A percentile compares a stretch with the other conserved stretches of the same genome.
These are phyloP conservation scores for Odontamblyopus rebecca DNA, from an alignment of 2,797 vertebrate species.

Conservation along the genomic window DNA sequence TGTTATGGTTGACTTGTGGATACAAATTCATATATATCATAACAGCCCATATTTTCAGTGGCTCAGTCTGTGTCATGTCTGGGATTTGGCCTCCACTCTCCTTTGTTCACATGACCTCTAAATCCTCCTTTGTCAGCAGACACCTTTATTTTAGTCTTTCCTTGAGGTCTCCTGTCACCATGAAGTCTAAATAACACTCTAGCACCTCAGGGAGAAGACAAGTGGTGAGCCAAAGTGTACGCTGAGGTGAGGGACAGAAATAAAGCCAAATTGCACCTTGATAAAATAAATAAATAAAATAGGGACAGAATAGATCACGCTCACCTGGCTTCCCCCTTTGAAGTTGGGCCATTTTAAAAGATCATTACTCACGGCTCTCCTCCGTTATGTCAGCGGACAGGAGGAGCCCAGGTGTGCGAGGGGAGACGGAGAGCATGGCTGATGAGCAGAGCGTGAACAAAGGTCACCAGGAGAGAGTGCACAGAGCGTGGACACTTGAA, in stretches of 20 bases:
- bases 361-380: conserved; percentile 58
- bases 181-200: conserved; percentile 38
- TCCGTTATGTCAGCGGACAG: conserved; percentile 27
- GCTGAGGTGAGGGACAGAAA: conserved; percentile 33
- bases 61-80: conserved; percentile 8
- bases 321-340: conserved; percentile 31
- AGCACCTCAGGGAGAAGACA: conserved; percentile 36
- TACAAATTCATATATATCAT: no score
- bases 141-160: conserved; percentile 21
- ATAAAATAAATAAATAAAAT: conserved; percentile 46
- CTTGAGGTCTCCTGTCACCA: conserved; percentile 18
- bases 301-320: conserved; percentile 65
- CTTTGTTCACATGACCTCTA: conserved; percentile 15
- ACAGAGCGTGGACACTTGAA: conserved; percentile 13
- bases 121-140: conserved; percentile 32
- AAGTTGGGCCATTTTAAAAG: conserved; percentile 65
- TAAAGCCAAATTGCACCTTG: conserved; percentile 43
- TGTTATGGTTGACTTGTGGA: no score
- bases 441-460: conserved; percentile 58
- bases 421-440: conserved; percentile 47
- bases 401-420: conserved; percentile 36
- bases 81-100: conserved; percentile 8
- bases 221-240: conserved; percentile 28
- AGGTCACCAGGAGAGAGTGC: conserved; percentile 50
- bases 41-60: not conserved